Evolutionary conservation across 1,140 invertebrate genomes (phyloP).

Genomic region (Ips nitidus): DNA sequence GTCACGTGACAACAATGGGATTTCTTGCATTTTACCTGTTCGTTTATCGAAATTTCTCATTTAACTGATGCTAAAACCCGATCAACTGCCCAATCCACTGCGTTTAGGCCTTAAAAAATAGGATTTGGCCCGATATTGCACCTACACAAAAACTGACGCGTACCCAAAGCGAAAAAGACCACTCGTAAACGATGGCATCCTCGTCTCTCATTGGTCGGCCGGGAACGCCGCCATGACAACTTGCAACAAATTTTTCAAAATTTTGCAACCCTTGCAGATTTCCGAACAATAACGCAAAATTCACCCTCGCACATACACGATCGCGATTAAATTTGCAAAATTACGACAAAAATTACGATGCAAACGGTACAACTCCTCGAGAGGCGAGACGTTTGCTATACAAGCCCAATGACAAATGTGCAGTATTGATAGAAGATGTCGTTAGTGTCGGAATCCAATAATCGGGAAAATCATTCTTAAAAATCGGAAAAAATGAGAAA

Average conservation of each 20-base stretch:
- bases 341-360: slow-evolving; percentile 6
- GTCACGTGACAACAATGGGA: slow-evolving; percentile 61
- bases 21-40: slow-evolving; percentile 49
- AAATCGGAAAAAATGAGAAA: slow-evolving; percentile 14
- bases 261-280: not conserved
- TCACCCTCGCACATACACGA: not conserved
- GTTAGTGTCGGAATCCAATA: slow-evolving; percentile 28
- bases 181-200: slow-evolving; percentile 58
- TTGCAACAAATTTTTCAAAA: slow-evolving; percentile 47
- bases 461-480: slow-evolving; percentile 11
- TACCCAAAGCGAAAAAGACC: slow-evolving; percentile 55
- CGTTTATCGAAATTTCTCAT: slow-evolving; percentile 15
- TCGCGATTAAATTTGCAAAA: slow-evolving; percentile 5
- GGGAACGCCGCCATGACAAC: slow-evolving; percentile 63
- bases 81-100: slow-evolving; percentile 6
- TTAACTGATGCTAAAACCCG: not conserved
- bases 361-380: not conserved
- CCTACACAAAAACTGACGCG: slow-evolving; percentile 61
- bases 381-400: slow-evolving; percentile 30
- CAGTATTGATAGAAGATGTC: slow-evolving; percentile 41
- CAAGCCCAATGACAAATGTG: slow-evolving; percentile 27
- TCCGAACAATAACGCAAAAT: not conserved
- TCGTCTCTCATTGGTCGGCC: slow-evolving; percentile 62
- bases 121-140: slow-evolving; percentile 52
- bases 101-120: slow-evolving; percentile 28